Evolutionary conservation across 1,140 invertebrate species (phyloP).

Genomic region (Propsilocerus akamusi): DNA sequence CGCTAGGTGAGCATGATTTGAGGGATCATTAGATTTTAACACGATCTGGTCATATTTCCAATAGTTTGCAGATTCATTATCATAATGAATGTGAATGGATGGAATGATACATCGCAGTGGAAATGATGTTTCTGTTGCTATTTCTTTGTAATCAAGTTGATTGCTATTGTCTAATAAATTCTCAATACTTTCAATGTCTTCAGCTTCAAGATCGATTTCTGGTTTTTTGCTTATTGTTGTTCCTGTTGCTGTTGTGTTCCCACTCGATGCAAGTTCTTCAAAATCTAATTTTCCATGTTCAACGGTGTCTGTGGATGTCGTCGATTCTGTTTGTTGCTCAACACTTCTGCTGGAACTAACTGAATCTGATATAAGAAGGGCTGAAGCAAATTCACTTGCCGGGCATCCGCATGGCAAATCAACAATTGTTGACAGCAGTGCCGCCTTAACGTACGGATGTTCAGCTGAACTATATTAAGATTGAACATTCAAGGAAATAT

Average conservation of each 20-base stretch:
- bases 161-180: background rate
- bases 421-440: conserved; percentile 5
- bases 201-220: background rate
- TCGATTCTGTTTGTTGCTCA: no score
- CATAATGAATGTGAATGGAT: background rate
- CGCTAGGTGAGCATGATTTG: background rate
- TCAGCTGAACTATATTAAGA: conserved; percentile 4
- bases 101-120: background rate
- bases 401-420: conserved; percentile 5
- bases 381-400: background rate
- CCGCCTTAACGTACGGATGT: conserved; percentile 5
- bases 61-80: background rate
- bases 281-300: no score
- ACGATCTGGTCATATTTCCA: conserved; percentile 3
- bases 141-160: background rate
- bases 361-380: background rate
- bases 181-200: background rate
- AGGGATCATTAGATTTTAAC: background rate
- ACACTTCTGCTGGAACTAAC: background rate
- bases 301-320: background rate
- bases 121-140: background rate
- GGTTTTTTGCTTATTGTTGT: background rate
- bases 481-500: no score
- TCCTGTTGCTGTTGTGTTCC: background rate
- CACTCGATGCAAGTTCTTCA: no score